Conservation (phyloP, 2,113 vertebrate species). For the Actinemys pallida region DNA sequence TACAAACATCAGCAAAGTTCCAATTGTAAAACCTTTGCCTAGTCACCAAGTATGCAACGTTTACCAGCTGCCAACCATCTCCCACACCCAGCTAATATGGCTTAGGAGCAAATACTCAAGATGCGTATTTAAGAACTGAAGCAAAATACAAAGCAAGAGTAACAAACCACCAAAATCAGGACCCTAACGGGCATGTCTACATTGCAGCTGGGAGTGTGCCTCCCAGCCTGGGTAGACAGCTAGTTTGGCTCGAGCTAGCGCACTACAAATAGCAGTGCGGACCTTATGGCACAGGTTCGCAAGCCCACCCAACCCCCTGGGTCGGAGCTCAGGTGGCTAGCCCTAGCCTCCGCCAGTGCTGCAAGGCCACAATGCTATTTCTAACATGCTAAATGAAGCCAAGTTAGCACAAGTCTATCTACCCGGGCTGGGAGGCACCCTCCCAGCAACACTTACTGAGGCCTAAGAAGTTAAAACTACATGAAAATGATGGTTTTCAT, state of each 20-base stretch:
- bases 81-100: not conserved
- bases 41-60: not conserved
- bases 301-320: not conserved
- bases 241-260: not conserved
- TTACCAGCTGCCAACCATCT: not conserved
- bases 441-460: not conserved
- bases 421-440: not conserved
- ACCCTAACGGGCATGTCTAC: not conserved
- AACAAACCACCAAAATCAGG: not conserved
- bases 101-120: not conserved
- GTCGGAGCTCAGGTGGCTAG: not conserved
- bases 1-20: not conserved
- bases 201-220: not conserved
- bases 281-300: not conserved
- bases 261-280: not conserved
- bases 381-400: not conserved
- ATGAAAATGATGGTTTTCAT: not conserved
- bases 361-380: not conserved
- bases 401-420: not conserved
- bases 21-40: not conserved
- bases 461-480: not conserved
- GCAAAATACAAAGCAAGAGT: not conserved
- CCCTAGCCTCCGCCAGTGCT: not conserved
- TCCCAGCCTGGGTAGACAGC: not conserved
- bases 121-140: not conserved